A percentile compares a stretch with the other conserved stretches of the same genome.
These are phyloP conservation scores for Chunga burmeisteri DNA, from an alignment of 2,113 vertebrate species.

Conservation along the genomic window DNA sequence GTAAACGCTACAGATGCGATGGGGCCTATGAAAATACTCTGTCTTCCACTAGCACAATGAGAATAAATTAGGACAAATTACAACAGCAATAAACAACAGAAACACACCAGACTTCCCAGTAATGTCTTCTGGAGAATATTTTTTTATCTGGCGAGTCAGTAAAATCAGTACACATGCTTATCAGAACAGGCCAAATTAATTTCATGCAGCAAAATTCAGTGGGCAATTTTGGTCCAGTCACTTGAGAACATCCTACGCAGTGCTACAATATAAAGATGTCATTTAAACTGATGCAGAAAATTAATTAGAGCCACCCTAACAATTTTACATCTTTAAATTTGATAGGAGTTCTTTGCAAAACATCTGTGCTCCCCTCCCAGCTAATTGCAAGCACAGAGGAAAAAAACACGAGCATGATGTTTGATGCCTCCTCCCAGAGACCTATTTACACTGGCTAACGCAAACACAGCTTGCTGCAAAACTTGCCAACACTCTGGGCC, in stretches of 20 bases:
- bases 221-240: background rate
- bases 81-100: background rate
- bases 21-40: background rate
- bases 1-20: background rate
- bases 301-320: conserved; percentile 40
- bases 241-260: background rate
- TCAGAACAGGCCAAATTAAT: background rate
- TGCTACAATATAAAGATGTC: background rate
- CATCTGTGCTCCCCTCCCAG: conserved; percentile 55
- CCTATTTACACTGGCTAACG: background rate
- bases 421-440: background rate
- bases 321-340: conserved; percentile 9
- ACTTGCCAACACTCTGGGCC: background rate
- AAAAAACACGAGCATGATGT: background rate
- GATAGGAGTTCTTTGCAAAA: background rate
- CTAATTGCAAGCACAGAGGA: background rate
- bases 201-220: background rate
- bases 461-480: conserved; percentile 16
- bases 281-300: conserved; percentile 25
- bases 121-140: background rate
- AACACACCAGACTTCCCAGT: background rate
- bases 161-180: background rate
- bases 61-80: conserved; percentile 7
- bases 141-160: background rate
- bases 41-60: background rate